Evolutionary conservation across 2,888 invertebrate species (phyloP).

Genomic region (Fragum fragum): DNA sequence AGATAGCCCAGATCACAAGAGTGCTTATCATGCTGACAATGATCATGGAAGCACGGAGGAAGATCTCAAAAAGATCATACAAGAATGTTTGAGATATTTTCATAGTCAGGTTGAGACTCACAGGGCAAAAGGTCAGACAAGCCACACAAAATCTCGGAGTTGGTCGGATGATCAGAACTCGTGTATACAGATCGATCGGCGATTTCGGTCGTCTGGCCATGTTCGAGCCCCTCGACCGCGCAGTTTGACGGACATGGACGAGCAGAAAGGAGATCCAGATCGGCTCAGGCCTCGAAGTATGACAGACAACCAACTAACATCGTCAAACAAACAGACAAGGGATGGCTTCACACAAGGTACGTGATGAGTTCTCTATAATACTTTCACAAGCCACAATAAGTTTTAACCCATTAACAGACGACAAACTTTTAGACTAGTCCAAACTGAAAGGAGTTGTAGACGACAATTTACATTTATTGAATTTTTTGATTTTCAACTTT

Average conservation of each 20-base stretch:
- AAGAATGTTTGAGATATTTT: constrained; percentile 21
- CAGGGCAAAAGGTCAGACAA: neutral
- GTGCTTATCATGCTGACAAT: neutral
- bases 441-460: too few relatives aligned
- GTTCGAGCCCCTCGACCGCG: neutral
- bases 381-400: too few relatives aligned
- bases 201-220: neutral
- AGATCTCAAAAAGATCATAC: constrained; percentile 20
- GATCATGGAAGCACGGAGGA: neutral
- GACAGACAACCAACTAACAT: neutral
- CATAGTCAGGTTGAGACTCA: constrained; percentile 15
- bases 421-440: too few relatives aligned
- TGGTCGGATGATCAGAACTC: neutral
- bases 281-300: constrained; percentile 11
- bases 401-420: too few relatives aligned
- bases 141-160: neutral
- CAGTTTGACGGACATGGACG: neutral
- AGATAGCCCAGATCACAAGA: neutral
- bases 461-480: too few relatives aligned
- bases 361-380: too few relatives aligned
- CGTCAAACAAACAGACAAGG: neutral
- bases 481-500: too few relatives aligned
- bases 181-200: neutral
- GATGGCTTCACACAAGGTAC: neutral
- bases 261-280: neutral